Percentiles rank a stretch among this genome's conserved stretches.
Evolutionary conservation across 2,888 invertebrate species (phyloP).

Genomic region (Coronaproctus castanopsis): DNA sequence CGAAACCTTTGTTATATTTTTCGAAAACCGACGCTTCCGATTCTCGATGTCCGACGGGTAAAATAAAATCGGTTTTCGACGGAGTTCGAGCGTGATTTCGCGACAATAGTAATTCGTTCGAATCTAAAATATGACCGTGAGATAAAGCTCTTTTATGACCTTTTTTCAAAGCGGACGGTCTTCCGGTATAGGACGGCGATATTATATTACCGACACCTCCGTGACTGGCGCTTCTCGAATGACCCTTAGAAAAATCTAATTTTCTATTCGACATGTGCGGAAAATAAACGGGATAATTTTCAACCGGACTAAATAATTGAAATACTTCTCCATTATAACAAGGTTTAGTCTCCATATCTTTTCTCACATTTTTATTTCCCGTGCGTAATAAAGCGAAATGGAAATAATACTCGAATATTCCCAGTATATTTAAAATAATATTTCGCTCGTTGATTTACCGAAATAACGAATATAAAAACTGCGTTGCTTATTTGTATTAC

Average conservation of each 20-base stretch:
- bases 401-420: too few species aligned
- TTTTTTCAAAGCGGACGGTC: constrained; percentile 49
- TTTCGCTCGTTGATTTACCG: too few species aligned
- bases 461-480: too few species aligned
- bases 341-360: too few species aligned
- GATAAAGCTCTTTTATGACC: constrained; percentile 69
- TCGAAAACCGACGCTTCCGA: constrained; percentile 26
- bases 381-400: too few species aligned
- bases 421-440: too few species aligned
- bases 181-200: constrained; percentile 27
- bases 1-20: constrained; percentile 16
- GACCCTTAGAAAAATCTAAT: constrained; percentile 26
- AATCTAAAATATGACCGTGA: constrained; percentile 62
- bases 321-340: neutral
- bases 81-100: constrained; percentile 60
- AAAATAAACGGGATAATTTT: neutral
- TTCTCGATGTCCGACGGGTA: constrained; percentile 69
- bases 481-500: too few species aligned
- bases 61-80: constrained; percentile 71
- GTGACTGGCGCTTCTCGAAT: constrained; percentile 67
- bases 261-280: constrained; percentile 7
- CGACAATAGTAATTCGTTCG: constrained; percentile 10
- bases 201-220: constrained; percentile 39
- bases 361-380: too few species aligned
- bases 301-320: neutral